Evolutionary conservation across 2,797 vertebrate species (phyloP), one percentile per base, ranked within the genome.

Genomic region (Siniperca undulata): DNA sequence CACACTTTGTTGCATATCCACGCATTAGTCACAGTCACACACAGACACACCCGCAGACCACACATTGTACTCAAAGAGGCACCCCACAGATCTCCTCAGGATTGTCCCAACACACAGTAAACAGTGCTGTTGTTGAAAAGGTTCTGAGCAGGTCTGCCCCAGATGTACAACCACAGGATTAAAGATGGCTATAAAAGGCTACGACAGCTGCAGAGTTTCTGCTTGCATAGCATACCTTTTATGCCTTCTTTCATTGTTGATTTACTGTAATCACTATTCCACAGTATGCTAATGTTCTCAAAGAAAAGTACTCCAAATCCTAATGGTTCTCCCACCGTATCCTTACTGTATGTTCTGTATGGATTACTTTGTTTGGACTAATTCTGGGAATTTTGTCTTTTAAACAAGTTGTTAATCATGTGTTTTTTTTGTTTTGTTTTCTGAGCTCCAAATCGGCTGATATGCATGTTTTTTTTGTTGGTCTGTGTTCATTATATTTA

Each of bases 1-100:
- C 68, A 14, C 46, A 74, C 78, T 73, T 48, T 52, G 69, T 74
- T 86, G 77, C 80, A 46, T 67, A 58, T 81, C 64, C 65, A 38
- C 13, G 17, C 50, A 79, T 90, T 80, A 92, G 85, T 90, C 83
- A 80, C 44, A 65, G 70, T 36, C 74, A 44, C 67, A 74, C 52
- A 30, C 74, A 76, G 86, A 81, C 86, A 87, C 85, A 70, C 60
- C 86, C 53, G 34, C 64, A 81, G 82, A 78, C 87, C 79, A 80
- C 81, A 84, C 88, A 78, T 81, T 85, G 59, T 69, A 78, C 34
- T 85, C 66, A 75, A 46, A 75, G 74, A 66, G 27, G 52, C 52
- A 70, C 44, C 53, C 65, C 83, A 80, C 66, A 83, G 61, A 74
- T 73, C 46, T 65, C 59, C 24, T 77, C 20, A 24, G 44, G 70